Evolutionary conservation across 1,140 invertebrate species (phyloP).

Genomic region (fruit fly (Drosophila melanogaster)): DNA sequence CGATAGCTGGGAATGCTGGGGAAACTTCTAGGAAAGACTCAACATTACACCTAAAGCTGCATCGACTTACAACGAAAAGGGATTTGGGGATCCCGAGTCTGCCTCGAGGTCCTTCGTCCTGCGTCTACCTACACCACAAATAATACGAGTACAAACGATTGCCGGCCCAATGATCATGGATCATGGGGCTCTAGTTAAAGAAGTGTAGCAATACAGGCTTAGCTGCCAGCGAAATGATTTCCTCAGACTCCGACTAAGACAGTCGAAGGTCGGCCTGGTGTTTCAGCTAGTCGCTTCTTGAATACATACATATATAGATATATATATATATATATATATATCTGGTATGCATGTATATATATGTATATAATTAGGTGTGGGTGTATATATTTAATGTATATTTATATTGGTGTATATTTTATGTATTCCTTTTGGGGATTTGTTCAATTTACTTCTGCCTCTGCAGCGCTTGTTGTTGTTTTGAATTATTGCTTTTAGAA

Average conservation of each 20-base stretch:
- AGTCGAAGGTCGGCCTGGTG: constrained; percentile 30
- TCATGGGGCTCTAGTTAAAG: constrained; percentile 21
- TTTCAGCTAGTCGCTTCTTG: constrained; percentile 45
- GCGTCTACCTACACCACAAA: constrained; percentile 29
- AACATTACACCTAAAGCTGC: constrained; percentile 77
- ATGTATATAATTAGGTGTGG: constrained; percentile 55
- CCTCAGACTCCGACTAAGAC: constrained; percentile 5
- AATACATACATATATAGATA: constrained; percentile 17
- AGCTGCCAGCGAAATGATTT: constrained; percentile 41
- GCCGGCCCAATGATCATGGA: constrained; percentile 11
- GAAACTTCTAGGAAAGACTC: constrained; percentile 61
- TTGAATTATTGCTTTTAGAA: constrained; percentile 82
- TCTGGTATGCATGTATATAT: constrained; percentile 52
- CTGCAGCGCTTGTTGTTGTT: constrained; percentile 51
- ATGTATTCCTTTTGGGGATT: constrained; percentile 61
- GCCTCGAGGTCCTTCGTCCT: neutral
- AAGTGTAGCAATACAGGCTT: constrained; percentile 15
- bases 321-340: constrained; percentile 35
- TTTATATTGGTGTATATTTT: constrained; percentile 82
- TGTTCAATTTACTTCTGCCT: constrained; percentile 37
- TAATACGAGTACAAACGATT: constrained; percentile 35
- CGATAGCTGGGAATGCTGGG: constrained; percentile 65
- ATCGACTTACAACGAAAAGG: constrained; percentile 41
- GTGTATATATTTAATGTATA: constrained; percentile 70
- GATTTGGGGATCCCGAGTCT: constrained; percentile 14